Evolutionary conservation across 2,113 vertebrate genomes (phyloP), one percentile per base, ranked within the genome.

Genomic region (Eurystomus gularis): DNA sequence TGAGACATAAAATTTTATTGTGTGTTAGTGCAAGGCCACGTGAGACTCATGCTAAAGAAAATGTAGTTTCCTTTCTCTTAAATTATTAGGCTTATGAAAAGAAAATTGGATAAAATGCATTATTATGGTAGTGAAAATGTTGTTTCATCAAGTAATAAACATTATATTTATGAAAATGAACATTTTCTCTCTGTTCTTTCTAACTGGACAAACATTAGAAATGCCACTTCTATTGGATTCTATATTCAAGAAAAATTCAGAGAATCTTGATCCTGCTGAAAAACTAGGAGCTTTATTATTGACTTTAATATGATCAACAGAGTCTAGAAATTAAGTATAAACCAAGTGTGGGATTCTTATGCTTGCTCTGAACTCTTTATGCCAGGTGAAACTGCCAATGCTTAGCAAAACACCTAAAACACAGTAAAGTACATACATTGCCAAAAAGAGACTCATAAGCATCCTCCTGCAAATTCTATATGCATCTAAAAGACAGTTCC

Each of bases 301-400:
- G 31, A 52, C 13, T 86, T 88, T 20, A 84, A 73, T 37, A 40
- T 6, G 37, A 78, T 24, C 28, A 85, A 33, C 10, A 54, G 16
- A 69, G 15, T 46, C 21, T 44, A 79, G 21, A 91, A 76, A 90
- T 64, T 24, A 51, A 33, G 40, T 16, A 48, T 83, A 77, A 82
- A 46, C 5, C 11, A 55, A 35, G 3, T 12, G 14, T 77, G 11
- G 4, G 10, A 58, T 81, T 89, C 10, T 79, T 78, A n/a, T 13
- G 12, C 26, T 54, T 92, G 17, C 5, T 75, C 29, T 70, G 20
- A 70, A 44, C 26, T 52, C 31, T 49, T 80, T 66, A 55, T 42
- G 6, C 2, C 12, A 33, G 11, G 3, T 40, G 31, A 84, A 88
- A 70, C 21, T 7, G 10, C 3, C 0, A 0, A 11, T 20, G 17